Evolutionary conservation across 2,113 vertebrate species (phyloP), one percentile per base, ranked within the genome.

Genomic region (Pomatostomus ruficeps): DNA sequence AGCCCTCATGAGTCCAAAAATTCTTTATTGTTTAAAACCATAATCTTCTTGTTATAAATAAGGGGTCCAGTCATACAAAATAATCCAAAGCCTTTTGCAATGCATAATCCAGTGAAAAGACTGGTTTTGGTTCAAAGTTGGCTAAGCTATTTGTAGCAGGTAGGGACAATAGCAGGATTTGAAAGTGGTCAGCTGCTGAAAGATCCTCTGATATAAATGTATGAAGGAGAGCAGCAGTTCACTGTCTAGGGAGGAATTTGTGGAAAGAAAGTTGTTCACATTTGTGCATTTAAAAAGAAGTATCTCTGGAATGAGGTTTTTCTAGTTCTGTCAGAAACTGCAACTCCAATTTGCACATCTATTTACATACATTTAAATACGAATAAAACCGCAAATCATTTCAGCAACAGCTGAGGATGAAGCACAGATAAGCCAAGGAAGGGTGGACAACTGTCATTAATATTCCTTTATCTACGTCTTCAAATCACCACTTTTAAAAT

Each of bases 21-120:
- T 95, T 95, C 77, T 92, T 94, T 92, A 88, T 95, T 92, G 67
- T 68, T 95, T 96, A 96, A 96, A 75, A 83, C 85, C n/a, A 85
- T 96, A 97, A 97, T 92, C 93, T 91, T 92, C 97, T 97, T 96
- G 59, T 68, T 88, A 83, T 91, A 92, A 90, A 96, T 91, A 95
- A 96, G 85, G 62, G 36, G 28, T 71, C 85, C 35, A 93, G 73
- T 96, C 89, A 96, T 88, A 95, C 70, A 88, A 93, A 93, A 94
- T 93, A 95, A 96, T 96, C 90, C 87, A 93, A 92, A 94, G 71
- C 88, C 91, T 93, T 91, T 84, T 92, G 93, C 94, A 97, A 93
- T 94, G 89, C 71, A 78, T 95, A 97, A 96, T 96, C 91, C 74
- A 91, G 65, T 77, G 89, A 89, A 95, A 93, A 89, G 89, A 94